Conservation (phyloP, 2,888 invertebrate species). For the Leptopilina drosophilae region DNA sequence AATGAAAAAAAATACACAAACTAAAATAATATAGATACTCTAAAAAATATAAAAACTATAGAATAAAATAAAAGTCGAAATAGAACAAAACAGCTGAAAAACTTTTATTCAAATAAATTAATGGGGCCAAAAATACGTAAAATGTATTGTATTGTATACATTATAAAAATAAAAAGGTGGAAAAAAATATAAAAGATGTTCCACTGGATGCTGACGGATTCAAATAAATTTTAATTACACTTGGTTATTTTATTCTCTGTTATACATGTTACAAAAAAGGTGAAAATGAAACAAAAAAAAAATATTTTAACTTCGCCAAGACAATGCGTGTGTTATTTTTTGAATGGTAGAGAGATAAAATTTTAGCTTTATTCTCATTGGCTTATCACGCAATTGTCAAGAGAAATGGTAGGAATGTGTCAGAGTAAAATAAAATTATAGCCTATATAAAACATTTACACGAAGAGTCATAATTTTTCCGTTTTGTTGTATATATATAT, state of each 20-base stretch:
- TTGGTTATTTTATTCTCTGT: not conserved
- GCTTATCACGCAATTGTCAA: not conserved
- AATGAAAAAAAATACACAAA: no score
- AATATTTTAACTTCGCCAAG: no score
- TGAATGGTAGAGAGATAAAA: not conserved
- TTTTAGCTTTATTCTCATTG: not conserved
- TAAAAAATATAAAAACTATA: no score
- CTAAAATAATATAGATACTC: no score
- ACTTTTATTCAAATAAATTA: not conserved
- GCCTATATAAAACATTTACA: not conserved
- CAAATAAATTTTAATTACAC: constrained; percentile 9
- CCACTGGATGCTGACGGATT: not conserved
- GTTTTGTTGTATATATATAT: not conserved
- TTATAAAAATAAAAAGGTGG: not conserved
- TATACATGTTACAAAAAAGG: not conserved
- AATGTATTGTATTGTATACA: not conserved
- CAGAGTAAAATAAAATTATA: constrained; percentile 8
- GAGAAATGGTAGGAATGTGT: constrained; percentile 8
- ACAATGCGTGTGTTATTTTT: not conserved
- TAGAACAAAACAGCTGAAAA: not conserved
- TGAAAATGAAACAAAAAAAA: not conserved
- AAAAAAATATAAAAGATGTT: not conserved
- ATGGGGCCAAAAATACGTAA: no score
- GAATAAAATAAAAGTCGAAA: no score
- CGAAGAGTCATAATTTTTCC: constrained; percentile 11